Conservation (phyloP, 2,888 invertebrate genomes). For the Cataglyphis cursor region DNA sequence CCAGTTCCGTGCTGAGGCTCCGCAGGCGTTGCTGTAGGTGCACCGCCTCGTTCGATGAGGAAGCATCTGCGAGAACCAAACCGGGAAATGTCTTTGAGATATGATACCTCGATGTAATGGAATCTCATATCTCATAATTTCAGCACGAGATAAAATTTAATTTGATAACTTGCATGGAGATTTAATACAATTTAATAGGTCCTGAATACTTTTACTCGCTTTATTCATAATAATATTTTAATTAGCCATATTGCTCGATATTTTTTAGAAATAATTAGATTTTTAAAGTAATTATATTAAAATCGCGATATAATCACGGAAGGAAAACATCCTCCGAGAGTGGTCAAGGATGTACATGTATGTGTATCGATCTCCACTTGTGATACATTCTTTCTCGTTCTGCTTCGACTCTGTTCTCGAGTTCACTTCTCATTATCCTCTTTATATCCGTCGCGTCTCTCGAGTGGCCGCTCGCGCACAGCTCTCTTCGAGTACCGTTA, state of each 20-base stretch:
- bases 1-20: slow-evolving; percentile 96
- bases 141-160: not conserved
- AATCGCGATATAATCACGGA: not conserved
- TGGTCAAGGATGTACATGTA: not conserved
- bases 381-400: not conserved
- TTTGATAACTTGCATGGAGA: not conserved
- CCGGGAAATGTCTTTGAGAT: slow-evolving; percentile 10
- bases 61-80: slow-evolving; percentile 91
- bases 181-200: not conserved
- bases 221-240: not conserved
- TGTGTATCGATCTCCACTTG: not conserved
- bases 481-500: slow-evolving; percentile 79
- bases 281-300: not conserved
- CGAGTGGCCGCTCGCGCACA: slow-evolving; percentile 45
- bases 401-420: slow-evolving; percentile 1
- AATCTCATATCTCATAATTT: not conserved
- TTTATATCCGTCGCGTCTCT: slow-evolving; percentile 33
- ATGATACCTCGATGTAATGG: not conserved
- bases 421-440: slow-evolving; percentile 46
- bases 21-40: slow-evolving; percentile 96
- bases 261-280: not conserved
- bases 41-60: slow-evolving; percentile 97
- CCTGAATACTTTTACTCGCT: not conserved
- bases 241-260: not conserved
- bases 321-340: not conserved